These are phyloP conservation scores for Berghia stephanieae DNA, from an alignment of 1,140 invertebrate species.

Conservation along the genomic window DNA sequence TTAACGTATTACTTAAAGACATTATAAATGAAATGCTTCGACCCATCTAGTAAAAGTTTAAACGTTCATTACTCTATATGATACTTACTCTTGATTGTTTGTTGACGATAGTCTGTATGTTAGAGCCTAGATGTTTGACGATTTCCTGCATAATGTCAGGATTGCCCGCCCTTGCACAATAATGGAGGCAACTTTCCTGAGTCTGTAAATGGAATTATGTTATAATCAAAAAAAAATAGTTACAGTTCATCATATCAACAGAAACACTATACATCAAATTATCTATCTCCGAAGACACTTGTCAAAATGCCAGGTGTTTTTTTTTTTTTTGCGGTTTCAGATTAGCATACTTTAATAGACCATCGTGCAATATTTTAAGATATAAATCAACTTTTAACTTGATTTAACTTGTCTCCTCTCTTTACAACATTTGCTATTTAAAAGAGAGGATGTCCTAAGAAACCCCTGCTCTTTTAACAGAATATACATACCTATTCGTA, in stretches of 20 bases:
- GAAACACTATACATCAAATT: not conserved
- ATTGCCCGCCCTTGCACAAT: slow-evolving; percentile 93
- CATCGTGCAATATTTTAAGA: no score
- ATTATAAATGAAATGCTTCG: not conserved
- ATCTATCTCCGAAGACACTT: no score
- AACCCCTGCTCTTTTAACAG: no score
- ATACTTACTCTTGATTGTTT: slow-evolving; percentile 77
- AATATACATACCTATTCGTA: no score
- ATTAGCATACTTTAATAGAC: no score
- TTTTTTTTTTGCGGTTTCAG: not conserved
- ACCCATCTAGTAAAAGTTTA: not conserved
- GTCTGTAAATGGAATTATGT: slow-evolving; percentile 73
- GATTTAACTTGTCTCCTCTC: no score
- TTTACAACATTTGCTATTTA: no score
- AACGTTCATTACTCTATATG: not conserved
- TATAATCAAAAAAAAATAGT: not conserved
- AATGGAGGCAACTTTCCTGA: slow-evolving; percentile 94
- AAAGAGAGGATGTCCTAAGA: no score
- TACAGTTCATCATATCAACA: not conserved
- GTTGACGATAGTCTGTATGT: slow-evolving; percentile 92
- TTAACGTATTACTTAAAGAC: not conserved
- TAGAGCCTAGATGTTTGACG: slow-evolving; percentile 85
- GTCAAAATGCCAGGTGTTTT: not conserved
- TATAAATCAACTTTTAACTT: no score
- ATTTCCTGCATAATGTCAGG: slow-evolving; percentile 94